Evolutionary conservation across 2,888 invertebrate genomes (phyloP).

Genomic region (Ferdinandea cuprea): DNA sequence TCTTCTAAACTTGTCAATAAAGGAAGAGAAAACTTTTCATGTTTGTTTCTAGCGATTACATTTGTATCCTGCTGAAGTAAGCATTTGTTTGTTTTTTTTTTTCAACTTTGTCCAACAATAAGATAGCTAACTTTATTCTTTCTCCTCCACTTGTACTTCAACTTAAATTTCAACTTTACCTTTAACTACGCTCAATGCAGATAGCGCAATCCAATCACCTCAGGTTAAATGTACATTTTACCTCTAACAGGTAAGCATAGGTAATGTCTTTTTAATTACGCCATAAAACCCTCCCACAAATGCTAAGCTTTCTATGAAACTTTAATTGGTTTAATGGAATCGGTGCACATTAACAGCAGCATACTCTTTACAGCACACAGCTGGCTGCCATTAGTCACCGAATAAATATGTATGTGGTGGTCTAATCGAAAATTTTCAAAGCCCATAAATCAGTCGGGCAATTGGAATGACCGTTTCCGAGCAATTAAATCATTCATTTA

Average conservation of each 20-base stretch:
- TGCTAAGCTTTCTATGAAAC: background rate
- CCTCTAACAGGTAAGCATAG: conserved; percentile 6
- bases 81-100: conserved; percentile 8
- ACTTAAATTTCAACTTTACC: too few species aligned
- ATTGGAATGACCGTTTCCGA: conserved; percentile 26
- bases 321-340: conserved; percentile 1
- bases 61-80: background rate
- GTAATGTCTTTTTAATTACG: conserved; percentile 39
- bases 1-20: background rate
- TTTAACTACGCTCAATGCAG: too few species aligned
- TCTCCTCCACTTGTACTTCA: background rate
- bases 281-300: background rate
- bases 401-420: background rate
- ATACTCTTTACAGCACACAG: background rate
- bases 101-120: background rate
- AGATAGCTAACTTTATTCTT: background rate
- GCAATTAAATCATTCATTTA: conserved; percentile 30
- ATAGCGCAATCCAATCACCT: background rate
- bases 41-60: background rate
- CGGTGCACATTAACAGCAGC: background rate
- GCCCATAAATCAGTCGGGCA: conserved; percentile 24
- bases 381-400: conserved; percentile 2
- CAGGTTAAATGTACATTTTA: background rate
- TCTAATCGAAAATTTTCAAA: background rate
- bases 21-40: background rate